These are phyloP conservation scores for Euzophera pinguis DNA, from an alignment of 2,888 invertebrate species.

Conservation along the genomic window DNA sequence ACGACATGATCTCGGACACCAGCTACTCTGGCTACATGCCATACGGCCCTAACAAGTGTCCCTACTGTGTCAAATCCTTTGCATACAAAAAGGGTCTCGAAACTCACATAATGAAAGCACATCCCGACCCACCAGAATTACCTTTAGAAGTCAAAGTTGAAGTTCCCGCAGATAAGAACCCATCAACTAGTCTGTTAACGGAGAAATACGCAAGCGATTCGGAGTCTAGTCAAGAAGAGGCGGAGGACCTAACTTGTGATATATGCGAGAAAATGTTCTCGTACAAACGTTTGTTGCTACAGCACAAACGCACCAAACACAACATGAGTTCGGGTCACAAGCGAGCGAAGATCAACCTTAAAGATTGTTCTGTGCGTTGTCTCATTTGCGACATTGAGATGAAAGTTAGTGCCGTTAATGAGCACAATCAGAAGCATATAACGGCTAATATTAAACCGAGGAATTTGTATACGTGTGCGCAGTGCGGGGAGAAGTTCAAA, in stretches of 20 bases:
- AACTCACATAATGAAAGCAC: constrained; percentile 40
- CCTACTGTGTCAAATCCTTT: constrained; percentile 58
- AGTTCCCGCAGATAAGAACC: constrained; percentile 39
- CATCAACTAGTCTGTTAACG: constrained; percentile 36
- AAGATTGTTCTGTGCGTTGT: constrained; percentile 66
- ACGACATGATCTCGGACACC: constrained; percentile 50
- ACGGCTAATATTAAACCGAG: constrained; percentile 61
- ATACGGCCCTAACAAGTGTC: constrained; percentile 42
- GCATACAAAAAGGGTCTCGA: constrained; percentile 58
- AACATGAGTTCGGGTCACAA: constrained; percentile 65
- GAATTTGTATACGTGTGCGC: constrained; percentile 66
- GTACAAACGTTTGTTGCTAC: constrained; percentile 58
- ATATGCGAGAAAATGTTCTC: constrained; percentile 74
- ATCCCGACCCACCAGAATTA: constrained; percentile 25
- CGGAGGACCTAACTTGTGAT: constrained; percentile 66
- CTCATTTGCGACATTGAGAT: constrained; percentile 68
- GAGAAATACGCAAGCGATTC: constrained; percentile 45
- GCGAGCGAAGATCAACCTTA: constrained; percentile 61
- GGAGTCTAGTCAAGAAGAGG: constrained; percentile 64
- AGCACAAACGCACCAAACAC: constrained; percentile 70
- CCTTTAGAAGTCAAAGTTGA: constrained; percentile 46
- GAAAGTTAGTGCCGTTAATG: constrained; percentile 65
- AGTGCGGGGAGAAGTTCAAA: constrained; percentile 63
- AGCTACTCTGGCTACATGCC: constrained; percentile 33
- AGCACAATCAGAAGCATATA: constrained; percentile 67